Base-by-base conservation (phyloP, 2,797 vertebrate genomes). In the Smutsia gigantea region DNA sequence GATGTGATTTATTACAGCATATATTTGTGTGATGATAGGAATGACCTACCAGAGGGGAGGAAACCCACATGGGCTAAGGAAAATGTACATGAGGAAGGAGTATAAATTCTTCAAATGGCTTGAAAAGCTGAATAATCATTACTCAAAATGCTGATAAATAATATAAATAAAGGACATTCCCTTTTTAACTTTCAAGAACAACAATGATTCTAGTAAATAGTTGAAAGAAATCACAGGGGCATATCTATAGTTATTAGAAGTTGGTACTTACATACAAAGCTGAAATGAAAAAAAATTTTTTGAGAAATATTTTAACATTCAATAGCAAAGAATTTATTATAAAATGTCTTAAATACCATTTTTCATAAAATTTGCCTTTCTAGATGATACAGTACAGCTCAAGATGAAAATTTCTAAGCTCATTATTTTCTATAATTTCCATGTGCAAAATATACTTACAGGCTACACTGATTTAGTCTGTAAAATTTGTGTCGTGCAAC, bases 401-500 rank as follows among this genome's bases (percentile, higher is more conserved):
- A 34, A 83, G 57, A 74, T 53, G 39, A 49, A 61, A 79, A 61
- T 39, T 18, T 18, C 57, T 55, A 25, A 85, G 15, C 17, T 31
- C 19, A 15, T 29, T 25, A 18, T 27, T 72, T 71, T n/a, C 83
- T 42, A 8, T 25, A 53, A 7, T 49, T 66, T n/a, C 87, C 39
- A 34, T 0, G 5, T 61, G n/a, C 49, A 85, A 39, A 34, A 23
- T 27, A 96, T 98, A 99, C 99, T 99, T 98, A 99, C 99, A 99
- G 98, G 98, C 98, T 99, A 97, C 99, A 99, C 98, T 99, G 99
- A 98, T 99, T 99, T 95, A 99, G 98, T 98, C 99, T 99, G 99
- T 99, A 99, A 98, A 99, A 99, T 97, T 99, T 99, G 98, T 99
- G 99, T 96, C 99, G 98, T 64, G 99, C 99, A 96, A 99, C 99